Percentiles rank a stretch among this genome's conserved stretches.
These are phyloP conservation scores for Leucania comma DNA, from an alignment of 2,888 invertebrate genomes.

Conservation along the genomic window DNA sequence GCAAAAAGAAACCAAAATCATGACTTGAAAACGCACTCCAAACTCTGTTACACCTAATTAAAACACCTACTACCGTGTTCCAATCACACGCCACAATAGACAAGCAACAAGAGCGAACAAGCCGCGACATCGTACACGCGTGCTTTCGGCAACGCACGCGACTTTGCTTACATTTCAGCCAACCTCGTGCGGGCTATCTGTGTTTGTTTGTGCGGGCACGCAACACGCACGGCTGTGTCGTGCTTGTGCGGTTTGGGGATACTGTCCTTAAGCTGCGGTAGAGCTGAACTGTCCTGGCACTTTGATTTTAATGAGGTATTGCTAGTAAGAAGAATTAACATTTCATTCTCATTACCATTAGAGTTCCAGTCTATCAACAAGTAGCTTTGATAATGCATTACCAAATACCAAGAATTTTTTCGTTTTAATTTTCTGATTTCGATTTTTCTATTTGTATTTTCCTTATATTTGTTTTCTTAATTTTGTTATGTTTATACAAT, in stretches of 20 bases:
- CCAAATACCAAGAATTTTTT: not conserved
- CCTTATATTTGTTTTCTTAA: not conserved
- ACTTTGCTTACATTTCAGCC: constrained; percentile 66
- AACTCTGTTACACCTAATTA: constrained; percentile 24
- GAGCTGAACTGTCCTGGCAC: not conserved
- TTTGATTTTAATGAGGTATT: constrained; percentile 22
- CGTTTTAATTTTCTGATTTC: not conserved
- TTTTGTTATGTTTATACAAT: not conserved
- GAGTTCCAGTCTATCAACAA: not conserved
- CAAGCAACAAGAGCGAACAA: constrained; percentile 50
- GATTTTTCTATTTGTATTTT: not conserved
- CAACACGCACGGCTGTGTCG: constrained; percentile 64
- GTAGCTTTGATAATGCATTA: not conserved
- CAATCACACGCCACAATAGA: constrained; percentile 50
- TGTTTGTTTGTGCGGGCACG: constrained; percentile 78
- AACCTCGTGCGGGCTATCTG: constrained; percentile 71
- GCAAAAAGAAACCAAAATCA: not conserved
- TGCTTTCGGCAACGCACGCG: constrained; percentile 53
- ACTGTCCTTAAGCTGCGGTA: constrained; percentile 15
- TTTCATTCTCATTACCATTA: no score
- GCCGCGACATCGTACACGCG: constrained; percentile 39
- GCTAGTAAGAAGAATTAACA: not conserved
- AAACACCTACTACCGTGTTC: constrained; percentile 30
- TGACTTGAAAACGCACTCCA: not conserved
- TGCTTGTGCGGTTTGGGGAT: constrained; percentile 23